Evolutionary conservation across 2,888 invertebrate genomes (phyloP), one percentile per base, ranked within the genome.

Genomic region (Sarcophaga carnaria): DNA sequence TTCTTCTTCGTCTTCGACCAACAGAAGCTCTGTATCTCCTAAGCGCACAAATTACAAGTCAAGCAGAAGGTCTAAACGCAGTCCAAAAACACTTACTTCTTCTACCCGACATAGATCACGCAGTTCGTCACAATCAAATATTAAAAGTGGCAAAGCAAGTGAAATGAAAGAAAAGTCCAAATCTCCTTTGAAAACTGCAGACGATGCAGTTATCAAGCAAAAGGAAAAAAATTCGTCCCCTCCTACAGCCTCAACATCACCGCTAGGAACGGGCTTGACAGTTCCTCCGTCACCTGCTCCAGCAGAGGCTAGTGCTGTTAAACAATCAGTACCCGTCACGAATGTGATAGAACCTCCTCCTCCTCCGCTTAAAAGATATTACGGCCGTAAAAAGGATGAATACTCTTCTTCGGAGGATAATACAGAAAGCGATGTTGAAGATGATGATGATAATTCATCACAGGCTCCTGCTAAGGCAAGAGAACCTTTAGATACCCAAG

Each of bases 301-400:
- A 49, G 74, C 71, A 8, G 75, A 90, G 64, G 66, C 86, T 64
- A 49, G 82, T 14, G 45, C 60, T 74, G 70, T 1, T 37, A 85
- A 79, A 45, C 70, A 78, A 76, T 2, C 66, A 27, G 27, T 62
- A 8, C 88, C 88, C 80, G 88, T 80, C 74, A 88, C 89, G 75
- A 92, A 91, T 80, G 91, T 91, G 2, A 90, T 92, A n/a, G 90
- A 91, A 85, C 89, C 92, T 4, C 92, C 93, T 20, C 92, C 93
- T 71, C 93, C 93, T 6, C 93, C 94, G 2, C 90, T 94, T 2
- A 94, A 94, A 79, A 93, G 95, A 81, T 95, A 95, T 90, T 95
- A 95, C 89, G 95, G 95, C 37, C 92, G 95, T 63, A 94, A 94
- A 88, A 94, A 94, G 83, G 95, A 94, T 60, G 94, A 94, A 88